Percentiles rank a stretch among this genome's conserved stretches.
These are phyloP conservation scores for Emydoidea blandingii DNA, from an alignment of 2,797 vertebrate genomes.

Conservation along the genomic window DNA sequence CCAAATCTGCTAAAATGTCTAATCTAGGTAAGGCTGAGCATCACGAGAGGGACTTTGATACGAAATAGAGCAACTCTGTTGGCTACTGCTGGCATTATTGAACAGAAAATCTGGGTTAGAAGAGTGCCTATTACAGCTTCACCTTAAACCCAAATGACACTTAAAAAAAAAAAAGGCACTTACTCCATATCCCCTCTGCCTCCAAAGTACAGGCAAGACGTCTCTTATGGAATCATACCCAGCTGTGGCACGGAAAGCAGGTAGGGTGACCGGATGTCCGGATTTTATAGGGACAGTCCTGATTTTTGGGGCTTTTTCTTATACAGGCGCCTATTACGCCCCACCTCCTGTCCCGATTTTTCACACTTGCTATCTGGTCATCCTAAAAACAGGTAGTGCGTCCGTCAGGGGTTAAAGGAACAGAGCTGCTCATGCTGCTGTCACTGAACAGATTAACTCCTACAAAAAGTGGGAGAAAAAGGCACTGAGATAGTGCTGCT, in stretches of 20 bases:
- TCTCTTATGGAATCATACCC: not conserved
- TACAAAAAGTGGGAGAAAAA: not conserved
- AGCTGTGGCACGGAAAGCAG: accelerated
- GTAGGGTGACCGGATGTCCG: too few relatives aligned
- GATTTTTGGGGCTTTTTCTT: too few relatives aligned
- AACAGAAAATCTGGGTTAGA: not conserved
- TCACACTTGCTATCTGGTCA: too few relatives aligned
- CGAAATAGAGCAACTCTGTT: not conserved
- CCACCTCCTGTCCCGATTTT: too few relatives aligned
- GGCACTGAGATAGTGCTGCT: not conserved
- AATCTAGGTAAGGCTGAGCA: not conserved
- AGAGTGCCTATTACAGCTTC: not conserved
- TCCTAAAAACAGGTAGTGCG: not conserved
- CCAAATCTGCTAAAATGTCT: not conserved
- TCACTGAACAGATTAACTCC: accelerated
- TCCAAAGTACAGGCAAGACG: not conserved
- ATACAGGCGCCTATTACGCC: too few relatives aligned
- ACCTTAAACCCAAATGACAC: not conserved
- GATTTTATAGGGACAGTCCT: too few relatives aligned
- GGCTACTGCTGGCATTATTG: not conserved
- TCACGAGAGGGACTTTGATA: not conserved
- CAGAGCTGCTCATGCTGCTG: not conserved
- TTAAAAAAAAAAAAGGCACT: accelerated
- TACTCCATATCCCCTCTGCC: accelerated
- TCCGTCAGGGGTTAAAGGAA: accelerated